Base-by-base conservation (phyloP, 2,797 vertebrate genomes). In the Sternotherus odoratus region DNA sequence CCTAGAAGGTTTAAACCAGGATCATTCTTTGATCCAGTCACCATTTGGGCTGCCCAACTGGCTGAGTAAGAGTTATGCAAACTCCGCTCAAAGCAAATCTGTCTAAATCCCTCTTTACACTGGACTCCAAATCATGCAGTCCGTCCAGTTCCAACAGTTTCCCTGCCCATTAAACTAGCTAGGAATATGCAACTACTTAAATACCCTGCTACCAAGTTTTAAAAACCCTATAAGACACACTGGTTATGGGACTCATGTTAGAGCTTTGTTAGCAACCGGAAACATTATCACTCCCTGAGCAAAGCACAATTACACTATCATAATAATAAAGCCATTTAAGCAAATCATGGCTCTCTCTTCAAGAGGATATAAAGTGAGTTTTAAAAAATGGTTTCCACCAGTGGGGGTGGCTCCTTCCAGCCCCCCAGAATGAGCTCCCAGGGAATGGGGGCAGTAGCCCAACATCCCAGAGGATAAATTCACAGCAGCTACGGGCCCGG, bases 21-120 rank as follows among this genome's bases (percentile, higher is more conserved):
- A 91, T 86, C 86, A 43, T 54, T 84, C 84, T 79, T 87, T 92
- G 83, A 95, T 88, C 86, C 81, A 77, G 82, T 86, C 89, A 92
- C 79, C 77, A 66, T 92, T 82, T 75, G 83, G 81, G 15, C 81
- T 23, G 10, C 77, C 80, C 69, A 82, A 12, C 60, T 88, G 79
- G 72, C 6, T 83, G 92, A 83, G 39, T 54, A 88, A 92, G 36
- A 33, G 83, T 83, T 24, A 5, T 13, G n/a, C 74, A 93, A 79
- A 3, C 21, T 88, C 30, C 75, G 24, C 16, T 0, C 33, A 19
- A 78, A 87, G 48, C 36, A 95, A 91, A 94, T 90, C 46, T 84
- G 86, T 57, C 89, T 66, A 72, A 87, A 94, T 36, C 50, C 87
- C 43, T 6, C 83, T 80, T 72, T 51, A 23, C 49, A 24, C 49